Evolutionary conservation across 2,888 invertebrate species (phyloP), one percentile per base, ranked within the genome.

Genomic region (Cataglyphis rosenhaueri): DNA sequence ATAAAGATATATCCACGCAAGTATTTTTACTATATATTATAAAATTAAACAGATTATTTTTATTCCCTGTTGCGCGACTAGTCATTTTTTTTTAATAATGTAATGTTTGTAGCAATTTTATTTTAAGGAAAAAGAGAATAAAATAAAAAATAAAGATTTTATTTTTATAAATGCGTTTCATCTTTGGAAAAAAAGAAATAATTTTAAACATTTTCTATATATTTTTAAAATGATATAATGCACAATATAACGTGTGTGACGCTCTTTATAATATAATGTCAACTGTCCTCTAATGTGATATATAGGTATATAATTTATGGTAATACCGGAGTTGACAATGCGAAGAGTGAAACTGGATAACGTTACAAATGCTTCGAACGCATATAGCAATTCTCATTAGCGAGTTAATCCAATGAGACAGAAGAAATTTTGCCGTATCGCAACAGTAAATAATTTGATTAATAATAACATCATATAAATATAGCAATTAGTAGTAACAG

Each of bases 21-120:
- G 32, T 35, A 35, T 35, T 35, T n/a, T n/a, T 15, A 15, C 0
- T 15, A 5, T n/a, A 61, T 5, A 44, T 15, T n/a, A n/a, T 21
- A n/a, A 6, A 38, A 57, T 18, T 18, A 57, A 71, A 57, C 41
- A 8, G 6, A n/a, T 15, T 62, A 74, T 75, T 75, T 21, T 44
- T 32, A 21, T 1, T 21, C 8, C 9, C 18, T 59, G n/a, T 41
- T 25, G 25, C 3, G 32, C n/a, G 15, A 32, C 25, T 25, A 29
- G 32, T 0, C 5, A 32, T 2, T n/a, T 70, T 10, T 55, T 5
- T 35, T 70, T 4, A 35, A 70, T 35, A 61, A 61, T 32, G 29
- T 18, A 61, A 61, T 18, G 10, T 55, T 21, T n/a, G n/a, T 21
- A 55, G 6, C 3, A 18, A 21, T 21, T n/a, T 52, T 8, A 55